A percentile compares a stretch with the other conserved stretches of the same genome.
Conservation (phyloP, 2,888 invertebrate genomes). For the Zaprionus bogoriensis region DNA sequence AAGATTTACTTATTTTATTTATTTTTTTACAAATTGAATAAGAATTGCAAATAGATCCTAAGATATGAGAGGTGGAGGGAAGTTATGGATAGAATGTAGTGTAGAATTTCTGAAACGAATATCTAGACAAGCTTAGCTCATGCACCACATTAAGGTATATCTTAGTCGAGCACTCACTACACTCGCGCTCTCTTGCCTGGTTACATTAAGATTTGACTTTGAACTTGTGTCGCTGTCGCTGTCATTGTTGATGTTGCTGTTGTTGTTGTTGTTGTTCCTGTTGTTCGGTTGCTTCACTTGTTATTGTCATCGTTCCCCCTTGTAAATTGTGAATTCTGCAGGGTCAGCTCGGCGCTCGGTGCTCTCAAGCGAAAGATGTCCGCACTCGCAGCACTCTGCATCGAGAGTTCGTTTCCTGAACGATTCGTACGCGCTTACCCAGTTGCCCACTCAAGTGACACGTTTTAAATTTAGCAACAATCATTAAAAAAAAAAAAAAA, state of each 20-base stretch:
- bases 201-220: constrained; percentile 51
- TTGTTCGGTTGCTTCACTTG: constrained; percentile 17
- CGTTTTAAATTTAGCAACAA: constrained; percentile 68
- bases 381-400: constrained; percentile 11
- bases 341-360: constrained; percentile 5
- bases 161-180: background rate
- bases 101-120: background rate
- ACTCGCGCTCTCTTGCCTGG: background rate
- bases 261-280: background rate
- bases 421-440: constrained; percentile 24
- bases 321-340: constrained; percentile 20
- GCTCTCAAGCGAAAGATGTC: background rate
- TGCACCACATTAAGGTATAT: background rate
- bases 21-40: too few species aligned
- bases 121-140: too few species aligned
- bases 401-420: constrained; percentile 41
- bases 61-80: too few species aligned
- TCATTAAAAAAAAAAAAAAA: constrained; percentile 12
- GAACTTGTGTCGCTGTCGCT: constrained; percentile 39
- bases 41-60: too few species aligned
- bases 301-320: constrained; percentile 2
- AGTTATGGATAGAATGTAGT: background rate
- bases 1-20: too few species aligned
- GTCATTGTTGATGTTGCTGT: background rate
- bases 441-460: constrained; percentile 49